These are phyloP conservation scores for Anas platyrhynchos DNA, from an alignment of 2,113 vertebrate species.

Conservation along the genomic window DNA sequence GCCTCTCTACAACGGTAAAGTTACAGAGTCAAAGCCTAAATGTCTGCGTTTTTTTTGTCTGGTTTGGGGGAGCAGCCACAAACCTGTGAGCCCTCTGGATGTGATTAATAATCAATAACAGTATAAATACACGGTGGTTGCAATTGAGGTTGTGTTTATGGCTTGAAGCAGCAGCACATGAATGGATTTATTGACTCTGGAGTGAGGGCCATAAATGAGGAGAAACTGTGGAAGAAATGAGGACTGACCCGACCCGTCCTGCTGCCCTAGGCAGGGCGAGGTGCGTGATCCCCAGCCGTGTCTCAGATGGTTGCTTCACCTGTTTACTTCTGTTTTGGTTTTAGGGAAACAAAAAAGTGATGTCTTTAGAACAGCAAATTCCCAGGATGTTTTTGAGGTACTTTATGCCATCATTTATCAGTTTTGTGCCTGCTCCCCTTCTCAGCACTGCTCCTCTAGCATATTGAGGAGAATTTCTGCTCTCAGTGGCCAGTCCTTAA, in stretches of 20 bases:
- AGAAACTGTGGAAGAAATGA: neutral
- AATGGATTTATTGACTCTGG: neutral
- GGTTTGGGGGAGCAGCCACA: neutral
- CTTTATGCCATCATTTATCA: too few relatives aligned
- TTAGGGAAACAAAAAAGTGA: too few relatives aligned
- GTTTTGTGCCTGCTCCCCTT: too few relatives aligned
- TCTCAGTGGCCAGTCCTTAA: fast-evolving
- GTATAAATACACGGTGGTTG: neutral
- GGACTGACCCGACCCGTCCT: neutral
- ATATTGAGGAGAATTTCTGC: neutral
- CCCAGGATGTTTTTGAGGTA: too few relatives aligned
- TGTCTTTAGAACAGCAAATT: too few relatives aligned
- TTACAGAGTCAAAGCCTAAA: neutral
- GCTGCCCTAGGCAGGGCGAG: neutral
- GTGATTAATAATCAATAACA: neutral
- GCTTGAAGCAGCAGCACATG: neutral
- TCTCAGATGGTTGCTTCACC: neutral
- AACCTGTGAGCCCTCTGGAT: neutral
- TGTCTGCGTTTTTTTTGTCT: neutral
- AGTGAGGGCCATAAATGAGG: neutral
- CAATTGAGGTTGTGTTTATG: neutral
- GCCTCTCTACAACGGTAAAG: neutral
- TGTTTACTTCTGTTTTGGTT: fast-evolving
- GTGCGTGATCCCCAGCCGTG: neutral
- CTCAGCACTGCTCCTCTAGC: too few relatives aligned